Evolutionary conservation across 2,888 invertebrate species (phyloP).

Genomic region (Drosophila diplacantha): DNA sequence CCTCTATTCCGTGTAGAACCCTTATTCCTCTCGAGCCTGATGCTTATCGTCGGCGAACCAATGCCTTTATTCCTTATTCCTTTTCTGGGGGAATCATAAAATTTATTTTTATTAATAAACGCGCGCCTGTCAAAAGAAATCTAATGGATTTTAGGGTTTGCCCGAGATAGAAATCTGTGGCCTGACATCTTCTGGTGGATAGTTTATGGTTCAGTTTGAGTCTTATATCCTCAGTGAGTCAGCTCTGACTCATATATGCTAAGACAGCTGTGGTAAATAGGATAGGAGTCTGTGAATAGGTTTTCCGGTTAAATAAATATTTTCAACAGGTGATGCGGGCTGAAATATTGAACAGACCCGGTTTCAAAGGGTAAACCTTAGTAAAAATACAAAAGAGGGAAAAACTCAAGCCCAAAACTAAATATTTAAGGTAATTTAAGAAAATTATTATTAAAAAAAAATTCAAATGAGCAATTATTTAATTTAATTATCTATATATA

Average conservation of each 20-base stretch:
- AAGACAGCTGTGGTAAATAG: conserved; percentile 13
- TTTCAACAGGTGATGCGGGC: conserved; percentile 27
- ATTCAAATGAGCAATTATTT: background rate
- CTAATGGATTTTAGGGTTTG: conserved; percentile 62
- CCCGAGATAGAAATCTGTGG: conserved; percentile 58
- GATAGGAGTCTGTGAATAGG: conserved; percentile 2
- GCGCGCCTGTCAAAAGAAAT: conserved; percentile 63
- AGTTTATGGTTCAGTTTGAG: conserved; percentile 48
- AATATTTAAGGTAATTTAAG: no score
- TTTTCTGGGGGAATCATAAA: conserved; percentile 53
- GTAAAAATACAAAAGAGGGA: background rate
- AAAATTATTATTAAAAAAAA: no score
- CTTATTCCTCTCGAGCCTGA: conserved; percentile 43
- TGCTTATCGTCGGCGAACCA: conserved; percentile 45
- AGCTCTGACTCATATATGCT: conserved; percentile 21
- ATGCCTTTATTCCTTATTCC: conserved; percentile 38
- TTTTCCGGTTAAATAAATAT: conserved; percentile 2
- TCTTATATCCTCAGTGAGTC: conserved; percentile 25
- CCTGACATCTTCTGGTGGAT: conserved; percentile 50
- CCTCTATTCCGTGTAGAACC: conserved; percentile 53
- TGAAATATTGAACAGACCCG: background rate
- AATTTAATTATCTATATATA: background rate
- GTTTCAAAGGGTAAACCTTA: background rate
- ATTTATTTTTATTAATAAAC: conserved; percentile 55
- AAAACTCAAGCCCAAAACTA: background rate